Conservation (phyloP, 2,797 vertebrate species). For the Typhlichthys eigenmanni region DNA sequence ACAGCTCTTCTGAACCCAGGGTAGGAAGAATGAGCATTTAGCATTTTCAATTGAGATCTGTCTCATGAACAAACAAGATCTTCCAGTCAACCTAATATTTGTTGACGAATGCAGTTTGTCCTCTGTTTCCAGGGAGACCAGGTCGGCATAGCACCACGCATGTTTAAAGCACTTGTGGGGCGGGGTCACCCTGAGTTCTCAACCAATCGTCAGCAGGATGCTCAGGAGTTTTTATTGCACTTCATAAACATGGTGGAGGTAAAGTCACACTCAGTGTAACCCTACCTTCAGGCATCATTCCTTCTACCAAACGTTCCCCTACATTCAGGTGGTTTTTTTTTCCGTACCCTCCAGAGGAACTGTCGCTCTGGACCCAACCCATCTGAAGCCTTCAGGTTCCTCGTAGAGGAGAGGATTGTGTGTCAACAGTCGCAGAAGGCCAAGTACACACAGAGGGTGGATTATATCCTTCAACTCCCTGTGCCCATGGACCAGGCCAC, state of each 20-base stretch:
- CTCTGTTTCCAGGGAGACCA: constrained; percentile 85
- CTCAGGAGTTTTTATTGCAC: constrained; percentile 98
- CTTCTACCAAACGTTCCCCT: background rate
- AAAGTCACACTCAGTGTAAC: constrained; percentile 33
- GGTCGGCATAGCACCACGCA: constrained; percentile 91
- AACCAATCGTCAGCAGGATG: constrained; percentile 97
- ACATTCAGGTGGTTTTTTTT: background rate
- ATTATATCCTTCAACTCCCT: constrained; percentile 96
- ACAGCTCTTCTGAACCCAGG: constrained; percentile 84
- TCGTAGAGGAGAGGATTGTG: constrained; percentile 96
- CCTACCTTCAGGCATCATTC: too few relatives aligned
- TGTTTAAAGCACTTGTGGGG: constrained; percentile 97
- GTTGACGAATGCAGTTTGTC: constrained; percentile 9
- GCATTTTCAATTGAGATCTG: constrained; percentile 13
- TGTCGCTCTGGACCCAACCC: constrained; percentile 95
- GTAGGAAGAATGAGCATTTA: constrained; percentile 63
- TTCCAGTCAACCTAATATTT: background rate
- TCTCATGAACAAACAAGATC: constrained; percentile 11
- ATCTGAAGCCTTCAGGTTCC: constrained; percentile 95
- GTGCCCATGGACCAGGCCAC: constrained; percentile 97
- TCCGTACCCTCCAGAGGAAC: constrained; percentile 83
- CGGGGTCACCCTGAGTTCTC: constrained; percentile 97
- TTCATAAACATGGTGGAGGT: constrained; percentile 99
- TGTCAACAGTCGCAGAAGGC: constrained; percentile 96
- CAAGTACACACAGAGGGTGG: constrained; percentile 98